These are phyloP conservation scores for Pyrgilauda ruficollis DNA, from an alignment of 2,113 vertebrate genomes.

Conservation along the genomic window DNA sequence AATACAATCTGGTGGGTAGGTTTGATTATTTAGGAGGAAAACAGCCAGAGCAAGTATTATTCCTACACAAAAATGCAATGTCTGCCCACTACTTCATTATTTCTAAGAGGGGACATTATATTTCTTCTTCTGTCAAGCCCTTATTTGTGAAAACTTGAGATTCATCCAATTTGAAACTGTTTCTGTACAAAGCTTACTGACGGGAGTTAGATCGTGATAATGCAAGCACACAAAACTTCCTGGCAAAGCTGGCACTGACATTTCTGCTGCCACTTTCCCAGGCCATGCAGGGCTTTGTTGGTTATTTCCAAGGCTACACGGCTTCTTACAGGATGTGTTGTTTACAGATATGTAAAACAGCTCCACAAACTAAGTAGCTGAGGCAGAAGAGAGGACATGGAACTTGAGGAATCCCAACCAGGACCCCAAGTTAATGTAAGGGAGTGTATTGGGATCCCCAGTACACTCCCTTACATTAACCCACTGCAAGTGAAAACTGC, in stretches of 20 bases:
- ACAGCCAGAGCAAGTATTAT: slow-evolving; percentile 16
- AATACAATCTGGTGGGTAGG: slow-evolving; percentile 31
- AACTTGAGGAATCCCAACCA: neutral
- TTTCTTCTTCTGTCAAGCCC: neutral
- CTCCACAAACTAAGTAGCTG: neutral
- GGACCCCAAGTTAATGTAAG: no score
- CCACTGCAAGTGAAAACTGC: neutral
- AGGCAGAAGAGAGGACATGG: neutral
- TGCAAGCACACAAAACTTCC: neutral
- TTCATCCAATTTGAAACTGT: neutral
- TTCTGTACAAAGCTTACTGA: neutral
- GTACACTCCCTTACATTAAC: neutral
- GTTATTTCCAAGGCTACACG: neutral
- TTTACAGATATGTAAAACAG: neutral
- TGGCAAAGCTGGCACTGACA: neutral
- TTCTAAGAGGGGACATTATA: neutral
- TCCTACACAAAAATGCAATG: neutral
- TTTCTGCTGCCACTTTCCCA: neutral
- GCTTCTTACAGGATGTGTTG: neutral
- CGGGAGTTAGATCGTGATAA: neutral
- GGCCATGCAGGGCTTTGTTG: neutral
- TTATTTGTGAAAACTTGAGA: neutral
- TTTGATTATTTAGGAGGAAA: slow-evolving; percentile 45
- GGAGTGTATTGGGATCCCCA: no score
- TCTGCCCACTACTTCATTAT: slow-evolving; percentile 20